A percentile compares a stretch with the other conserved stretches of the same genome.
Conservation (phyloP, 2,797 vertebrate genomes). For the Pteronotus mesoamericanus region DNA sequence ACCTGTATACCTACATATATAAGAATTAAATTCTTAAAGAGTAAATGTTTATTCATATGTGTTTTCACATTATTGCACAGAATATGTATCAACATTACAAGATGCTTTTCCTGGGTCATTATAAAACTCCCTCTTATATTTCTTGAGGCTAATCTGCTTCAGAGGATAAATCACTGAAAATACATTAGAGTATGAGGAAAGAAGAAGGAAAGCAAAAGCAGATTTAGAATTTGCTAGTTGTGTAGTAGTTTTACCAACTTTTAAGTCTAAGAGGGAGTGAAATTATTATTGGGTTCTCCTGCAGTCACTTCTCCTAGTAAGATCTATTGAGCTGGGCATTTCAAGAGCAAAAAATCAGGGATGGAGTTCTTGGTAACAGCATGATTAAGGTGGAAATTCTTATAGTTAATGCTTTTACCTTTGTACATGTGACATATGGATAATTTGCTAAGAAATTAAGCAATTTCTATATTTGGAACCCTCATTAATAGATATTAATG, state of each 20-base stretch:
- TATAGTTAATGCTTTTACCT: neutral
- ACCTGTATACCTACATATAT: neutral
- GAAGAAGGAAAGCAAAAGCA: neutral
- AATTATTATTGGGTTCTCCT: neutral
- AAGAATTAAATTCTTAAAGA: neutral
- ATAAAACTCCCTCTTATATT: neutral
- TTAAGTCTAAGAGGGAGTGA: neutral
- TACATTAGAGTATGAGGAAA: neutral
- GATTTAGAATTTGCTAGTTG: neutral
- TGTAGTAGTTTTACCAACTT: neutral
- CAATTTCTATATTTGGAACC: neutral
- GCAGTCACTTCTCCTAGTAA: neutral
- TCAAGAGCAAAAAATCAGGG: neutral
- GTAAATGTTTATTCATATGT: neutral
- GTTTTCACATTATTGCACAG: neutral
- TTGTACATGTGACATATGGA: neutral
- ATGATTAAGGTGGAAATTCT: neutral
- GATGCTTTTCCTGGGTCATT: neutral
- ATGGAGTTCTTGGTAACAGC: neutral
- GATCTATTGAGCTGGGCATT: neutral
- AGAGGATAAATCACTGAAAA: neutral
- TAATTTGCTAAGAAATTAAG: neutral
- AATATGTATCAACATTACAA: neutral
- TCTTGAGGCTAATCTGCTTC: neutral
- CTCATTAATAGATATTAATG: neutral